Conservation (phyloP, 2,888 invertebrate genomes). For the Lydus trimaculatus region DNA sequence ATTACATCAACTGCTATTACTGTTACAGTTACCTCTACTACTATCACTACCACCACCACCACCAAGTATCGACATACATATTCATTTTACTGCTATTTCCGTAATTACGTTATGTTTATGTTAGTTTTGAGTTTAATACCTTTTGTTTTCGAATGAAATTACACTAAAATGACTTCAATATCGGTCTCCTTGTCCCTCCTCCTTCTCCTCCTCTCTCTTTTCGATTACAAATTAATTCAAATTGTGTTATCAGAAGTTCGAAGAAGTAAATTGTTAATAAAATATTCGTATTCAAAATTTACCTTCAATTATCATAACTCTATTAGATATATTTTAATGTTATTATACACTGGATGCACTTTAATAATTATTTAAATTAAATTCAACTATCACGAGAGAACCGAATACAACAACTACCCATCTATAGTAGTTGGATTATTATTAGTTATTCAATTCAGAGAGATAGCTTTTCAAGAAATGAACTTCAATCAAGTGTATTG, state of each 20-base stretch:
- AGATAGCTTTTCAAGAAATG: neutral
- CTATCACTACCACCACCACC: too few relatives aligned
- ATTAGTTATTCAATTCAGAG: neutral
- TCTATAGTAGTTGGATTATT: neutral
- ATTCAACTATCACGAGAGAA: neutral
- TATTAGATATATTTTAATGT: neutral
- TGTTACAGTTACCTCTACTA: conserved; percentile 4
- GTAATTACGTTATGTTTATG: conserved; percentile 28
- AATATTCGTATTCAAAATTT: neutral
- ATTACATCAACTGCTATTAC: conserved; percentile 8
- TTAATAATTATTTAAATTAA: conserved; percentile 5
- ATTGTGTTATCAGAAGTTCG: neutral
- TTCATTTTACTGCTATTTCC: conserved; percentile 25
- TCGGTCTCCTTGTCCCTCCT: too few relatives aligned
- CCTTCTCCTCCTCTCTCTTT: neutral
- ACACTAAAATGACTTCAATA: conserved; percentile 19
- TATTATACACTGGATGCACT: neutral
- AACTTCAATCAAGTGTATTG: conserved; percentile 1
- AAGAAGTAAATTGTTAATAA: neutral
- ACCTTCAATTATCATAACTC: neutral
- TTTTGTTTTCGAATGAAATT: conserved; percentile 27
- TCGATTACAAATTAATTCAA: neutral
- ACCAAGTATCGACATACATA: conserved; percentile 20
- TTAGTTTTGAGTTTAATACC: conserved; percentile 26
- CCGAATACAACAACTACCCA: neutral